phyloP scores from a whole-genome alignment of 2,888 invertebrate species.

The Sphecodes monilicornis region DNA sequence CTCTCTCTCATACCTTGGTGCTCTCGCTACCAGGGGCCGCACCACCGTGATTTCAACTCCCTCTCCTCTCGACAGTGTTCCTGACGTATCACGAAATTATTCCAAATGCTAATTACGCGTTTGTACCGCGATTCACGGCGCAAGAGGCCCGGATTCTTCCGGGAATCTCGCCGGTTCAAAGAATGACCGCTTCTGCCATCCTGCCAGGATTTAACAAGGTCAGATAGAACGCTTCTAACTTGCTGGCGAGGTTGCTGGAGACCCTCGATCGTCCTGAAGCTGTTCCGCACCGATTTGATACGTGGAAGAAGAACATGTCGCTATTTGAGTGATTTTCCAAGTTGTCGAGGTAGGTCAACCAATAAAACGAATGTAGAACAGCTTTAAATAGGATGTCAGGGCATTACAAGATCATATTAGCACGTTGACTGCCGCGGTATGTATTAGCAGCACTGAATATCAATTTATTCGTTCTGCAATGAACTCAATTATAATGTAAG shows the following conservation, averaged over 20 bases:
- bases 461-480: not conserved
- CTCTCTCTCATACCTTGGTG: constrained; percentile 26
- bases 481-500: too few species aligned
- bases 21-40: constrained; percentile 52
- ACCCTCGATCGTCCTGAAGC: not conserved
- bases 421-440: too few species aligned
- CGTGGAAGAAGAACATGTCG: too few species aligned
- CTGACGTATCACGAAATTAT: constrained; percentile 50
- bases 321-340: not conserved
- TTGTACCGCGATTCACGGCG: constrained; percentile 39
- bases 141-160: constrained; percentile 24
- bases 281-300: not conserved
- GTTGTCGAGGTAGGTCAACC: too few species aligned
- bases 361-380: not conserved
- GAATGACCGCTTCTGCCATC: not conserved
- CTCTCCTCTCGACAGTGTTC: not conserved
- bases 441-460: too few species aligned
- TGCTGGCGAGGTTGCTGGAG: not conserved
- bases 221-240: not conserved
- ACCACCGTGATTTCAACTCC: constrained; percentile 32
- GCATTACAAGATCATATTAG: not conserved
- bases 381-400: too few species aligned
- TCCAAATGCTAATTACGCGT: constrained; percentile 61
- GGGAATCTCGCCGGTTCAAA: constrained; percentile 24
- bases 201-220: not conserved